A percentile compares a stretch with the other conserved stretches of the same genome.
phyloP scores from a whole-genome alignment of 1,140 invertebrate genomes.

The Chrysomallon squamiferum region DNA sequence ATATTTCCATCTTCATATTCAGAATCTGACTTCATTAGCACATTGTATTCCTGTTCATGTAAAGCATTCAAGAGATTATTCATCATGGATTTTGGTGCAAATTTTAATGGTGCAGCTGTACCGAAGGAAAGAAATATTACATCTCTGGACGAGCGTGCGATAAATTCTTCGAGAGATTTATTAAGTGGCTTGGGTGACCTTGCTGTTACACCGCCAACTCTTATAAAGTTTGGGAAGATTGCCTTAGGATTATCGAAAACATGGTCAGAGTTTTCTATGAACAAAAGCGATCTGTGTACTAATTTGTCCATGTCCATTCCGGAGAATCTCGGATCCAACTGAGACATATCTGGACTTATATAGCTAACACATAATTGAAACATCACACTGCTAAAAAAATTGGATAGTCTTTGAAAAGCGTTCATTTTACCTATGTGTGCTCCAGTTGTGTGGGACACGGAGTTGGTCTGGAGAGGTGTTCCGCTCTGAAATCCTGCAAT shows the following conservation, averaged over 20 bases:
- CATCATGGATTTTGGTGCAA: no score
- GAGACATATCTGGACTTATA: no score
- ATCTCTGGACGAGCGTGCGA: no score
- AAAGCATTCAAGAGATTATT: no score
- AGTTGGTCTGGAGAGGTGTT: not conserved
- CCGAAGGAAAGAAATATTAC: no score
- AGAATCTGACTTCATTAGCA: no score
- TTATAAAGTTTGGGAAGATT: slow-evolving; percentile 9
- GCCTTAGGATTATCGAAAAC: slow-evolving; percentile 14
- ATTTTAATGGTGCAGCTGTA: no score
- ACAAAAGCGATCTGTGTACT: not conserved
- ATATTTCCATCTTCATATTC: no score
- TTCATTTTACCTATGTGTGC: not conserved
- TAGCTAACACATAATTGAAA: not conserved
- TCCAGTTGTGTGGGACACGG: not conserved
- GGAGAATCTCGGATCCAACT: not conserved
- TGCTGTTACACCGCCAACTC: slow-evolving; percentile 16
- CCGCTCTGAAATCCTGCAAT: not conserved
- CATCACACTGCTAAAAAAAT: not conserved
- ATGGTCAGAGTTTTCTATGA: slow-evolving; percentile 12
- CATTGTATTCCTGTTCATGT: no score
- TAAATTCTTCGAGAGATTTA: no score
- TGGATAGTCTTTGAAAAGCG: not conserved
- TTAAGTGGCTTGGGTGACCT: slow-evolving; percentile 13
- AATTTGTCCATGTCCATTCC: not conserved